Percentiles rank a stretch among this genome's conserved stretches.
phyloP scores from a whole-genome alignment of 2,113 vertebrate species.

The Electrona antarctica region DNA sequence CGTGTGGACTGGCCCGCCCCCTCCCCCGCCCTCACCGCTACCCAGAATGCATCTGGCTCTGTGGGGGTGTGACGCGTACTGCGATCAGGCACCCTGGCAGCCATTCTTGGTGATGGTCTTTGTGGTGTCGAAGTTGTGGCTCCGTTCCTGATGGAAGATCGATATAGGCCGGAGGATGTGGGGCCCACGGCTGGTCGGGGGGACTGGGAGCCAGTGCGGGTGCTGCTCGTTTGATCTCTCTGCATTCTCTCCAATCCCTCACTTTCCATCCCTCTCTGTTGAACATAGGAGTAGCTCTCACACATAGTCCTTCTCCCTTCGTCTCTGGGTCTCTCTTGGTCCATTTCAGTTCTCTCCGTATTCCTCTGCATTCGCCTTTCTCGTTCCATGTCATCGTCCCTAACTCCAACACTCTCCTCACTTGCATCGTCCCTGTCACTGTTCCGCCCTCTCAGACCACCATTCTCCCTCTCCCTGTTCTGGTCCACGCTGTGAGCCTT shows the following conservation, averaged over 20 bases:
- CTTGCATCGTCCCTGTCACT: slow-evolving; percentile 7
- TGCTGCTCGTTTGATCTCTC: slow-evolving; percentile 25
- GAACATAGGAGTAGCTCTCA: slow-evolving; percentile 43
- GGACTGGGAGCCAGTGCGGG: slow-evolving; percentile 8
- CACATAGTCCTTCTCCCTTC: slow-evolving; percentile 49
- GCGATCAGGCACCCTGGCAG: slow-evolving; percentile 14
- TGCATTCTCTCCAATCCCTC: slow-evolving; percentile 37
- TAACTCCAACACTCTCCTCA: slow-evolving; percentile 9
- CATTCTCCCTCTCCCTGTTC: slow-evolving; percentile 58
- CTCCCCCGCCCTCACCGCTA: slow-evolving; percentile 37
- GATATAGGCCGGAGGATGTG: slow-evolving; percentile 9
- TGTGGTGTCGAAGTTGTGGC: slow-evolving; percentile 23
- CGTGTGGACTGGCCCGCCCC: not conserved
- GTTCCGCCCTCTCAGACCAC: slow-evolving; percentile 35
- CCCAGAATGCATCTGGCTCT: slow-evolving; percentile 52
- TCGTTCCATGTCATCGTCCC: slow-evolving; percentile 10
- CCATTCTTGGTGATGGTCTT: slow-evolving; percentile 32
- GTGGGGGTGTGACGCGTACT: slow-evolving; percentile 11
- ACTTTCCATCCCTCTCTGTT: slow-evolving; percentile 28
- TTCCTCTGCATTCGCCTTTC: slow-evolving; percentile 31
- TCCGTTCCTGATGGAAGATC: slow-evolving; percentile 23
- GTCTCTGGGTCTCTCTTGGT: slow-evolving; percentile 18
- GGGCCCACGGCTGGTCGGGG: not conserved
- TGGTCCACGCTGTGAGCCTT: slow-evolving; percentile 79
- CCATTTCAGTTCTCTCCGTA: slow-evolving; percentile 15